Conservation (phyloP, 2,888 invertebrate species). For the Melinaea menophilus region DNA sequence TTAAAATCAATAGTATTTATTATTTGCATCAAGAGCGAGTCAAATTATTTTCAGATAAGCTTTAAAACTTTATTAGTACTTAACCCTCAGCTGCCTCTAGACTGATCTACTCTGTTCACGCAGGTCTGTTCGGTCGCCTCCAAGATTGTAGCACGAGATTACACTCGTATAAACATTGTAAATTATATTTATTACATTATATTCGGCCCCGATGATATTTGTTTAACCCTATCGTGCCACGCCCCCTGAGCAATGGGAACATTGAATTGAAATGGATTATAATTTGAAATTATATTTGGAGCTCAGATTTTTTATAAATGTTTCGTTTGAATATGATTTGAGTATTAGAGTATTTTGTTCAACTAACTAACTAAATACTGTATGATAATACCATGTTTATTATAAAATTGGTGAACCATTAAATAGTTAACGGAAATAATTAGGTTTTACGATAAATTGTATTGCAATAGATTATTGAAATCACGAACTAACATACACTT, state of each 20-base stretch:
- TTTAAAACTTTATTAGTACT: too few relatives aligned
- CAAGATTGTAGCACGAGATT: constrained; percentile 63
- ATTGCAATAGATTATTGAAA: background rate
- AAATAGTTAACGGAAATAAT: too few relatives aligned
- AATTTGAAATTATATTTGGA: constrained; percentile 18
- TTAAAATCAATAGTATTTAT: background rate
- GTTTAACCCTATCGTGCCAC: constrained; percentile 63
- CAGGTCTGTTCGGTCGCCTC: constrained; percentile 57
- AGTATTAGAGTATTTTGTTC: constrained; percentile 6
- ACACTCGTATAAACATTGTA: constrained; percentile 70
- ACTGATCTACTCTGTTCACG: constrained; percentile 41
- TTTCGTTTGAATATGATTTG: background rate
- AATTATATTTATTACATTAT: constrained; percentile 76
- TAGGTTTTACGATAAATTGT: background rate
- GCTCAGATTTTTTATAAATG: background rate
- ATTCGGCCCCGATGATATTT: constrained; percentile 64
- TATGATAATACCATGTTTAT: too few relatives aligned
- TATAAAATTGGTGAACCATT: background rate
- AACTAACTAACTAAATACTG: background rate
- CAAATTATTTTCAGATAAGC: too few relatives aligned
- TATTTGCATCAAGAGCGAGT: background rate
- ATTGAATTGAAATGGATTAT: constrained; percentile 15
- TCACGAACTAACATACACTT: constrained; percentile 1
- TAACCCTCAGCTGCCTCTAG: constrained; percentile 21
- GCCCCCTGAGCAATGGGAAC: constrained; percentile 39